phyloP scores from a whole-genome alignment of 2,113 vertebrate genomes.

The Muntiacus reevesi region DNA sequence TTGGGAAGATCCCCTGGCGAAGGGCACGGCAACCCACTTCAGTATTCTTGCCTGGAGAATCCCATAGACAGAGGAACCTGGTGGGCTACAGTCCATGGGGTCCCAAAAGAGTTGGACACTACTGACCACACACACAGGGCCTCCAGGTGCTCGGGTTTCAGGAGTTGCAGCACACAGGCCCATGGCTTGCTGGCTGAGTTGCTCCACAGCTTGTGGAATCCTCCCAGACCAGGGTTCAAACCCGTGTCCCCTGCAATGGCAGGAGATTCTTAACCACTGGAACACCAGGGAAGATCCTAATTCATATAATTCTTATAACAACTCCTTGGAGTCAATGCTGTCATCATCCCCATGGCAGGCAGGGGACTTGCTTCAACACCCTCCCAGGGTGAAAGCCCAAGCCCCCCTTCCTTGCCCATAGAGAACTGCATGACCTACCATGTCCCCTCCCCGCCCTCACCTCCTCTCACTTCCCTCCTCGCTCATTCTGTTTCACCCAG shows the following conservation, averaged over 20 bases:
- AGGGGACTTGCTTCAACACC: not conserved
- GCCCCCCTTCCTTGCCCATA: too few relatives aligned
- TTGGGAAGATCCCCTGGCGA: not conserved
- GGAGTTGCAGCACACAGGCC: not conserved
- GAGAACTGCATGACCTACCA: not conserved
- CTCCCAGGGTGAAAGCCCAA: not conserved
- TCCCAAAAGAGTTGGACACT: not conserved
- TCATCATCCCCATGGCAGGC: not conserved
- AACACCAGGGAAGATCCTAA: not conserved
- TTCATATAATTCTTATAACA: not conserved
- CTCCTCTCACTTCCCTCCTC: not conserved
- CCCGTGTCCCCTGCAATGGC: not conserved
- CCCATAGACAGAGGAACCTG: not conserved
- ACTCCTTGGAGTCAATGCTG: not conserved
- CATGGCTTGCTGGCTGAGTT: not conserved
- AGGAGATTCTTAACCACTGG: not conserved
- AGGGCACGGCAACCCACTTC: not conserved
- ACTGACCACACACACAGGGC: not conserved
- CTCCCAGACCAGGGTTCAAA: not conserved
- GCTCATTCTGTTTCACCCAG: not conserved
- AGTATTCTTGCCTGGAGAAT: not conserved
- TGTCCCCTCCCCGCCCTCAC: not conserved
- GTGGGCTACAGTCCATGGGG: not conserved
- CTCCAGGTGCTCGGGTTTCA: not conserved
- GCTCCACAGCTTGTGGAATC: not conserved